Conservation (phyloP, 2,888 invertebrate species). For the Torymus tubicola region DNA sequence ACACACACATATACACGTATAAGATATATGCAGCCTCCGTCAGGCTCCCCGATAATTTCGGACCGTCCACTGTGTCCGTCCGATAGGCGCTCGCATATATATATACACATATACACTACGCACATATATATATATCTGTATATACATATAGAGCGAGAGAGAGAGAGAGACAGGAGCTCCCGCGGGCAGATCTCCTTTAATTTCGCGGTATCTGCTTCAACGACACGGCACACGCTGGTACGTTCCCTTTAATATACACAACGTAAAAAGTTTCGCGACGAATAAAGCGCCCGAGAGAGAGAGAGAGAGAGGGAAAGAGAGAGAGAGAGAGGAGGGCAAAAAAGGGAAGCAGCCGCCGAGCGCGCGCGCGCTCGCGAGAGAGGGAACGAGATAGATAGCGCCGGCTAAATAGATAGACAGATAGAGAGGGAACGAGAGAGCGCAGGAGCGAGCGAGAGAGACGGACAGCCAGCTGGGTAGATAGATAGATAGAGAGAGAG, state of each 20-base stretch:
- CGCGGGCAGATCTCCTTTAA: constrained; percentile 63
- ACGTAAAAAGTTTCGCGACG: constrained; percentile 75
- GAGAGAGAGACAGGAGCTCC: background rate
- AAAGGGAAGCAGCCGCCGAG: constrained; percentile 40
- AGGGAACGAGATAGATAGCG: constrained; percentile 45
- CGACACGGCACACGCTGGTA: constrained; percentile 67
- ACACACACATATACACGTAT: no score
- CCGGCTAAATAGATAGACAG: constrained; percentile 48
- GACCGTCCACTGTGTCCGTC: no score
- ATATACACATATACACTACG: no score
- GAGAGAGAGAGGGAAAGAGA: constrained; percentile 55
- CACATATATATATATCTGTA: no score
- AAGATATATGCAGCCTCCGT: no score
- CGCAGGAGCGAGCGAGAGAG: constrained; percentile 31
- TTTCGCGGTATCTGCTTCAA: constrained; percentile 72
- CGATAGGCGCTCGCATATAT: no score
- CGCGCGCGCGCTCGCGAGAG: background rate
- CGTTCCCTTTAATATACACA: constrained; percentile 74
- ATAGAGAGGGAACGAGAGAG: constrained; percentile 47
- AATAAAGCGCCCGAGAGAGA: constrained; percentile 70
- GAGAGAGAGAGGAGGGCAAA: constrained; percentile 48
- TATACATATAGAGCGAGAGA: background rate
- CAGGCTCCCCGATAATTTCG: no score
- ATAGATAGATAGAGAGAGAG: constrained; percentile 31
- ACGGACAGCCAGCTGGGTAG: constrained; percentile 24